A percentile compares a stretch with the other conserved stretches of the same genome.
Conservation (phyloP, 2,888 invertebrate genomes). For the Taphrorychus bicolor region DNA sequence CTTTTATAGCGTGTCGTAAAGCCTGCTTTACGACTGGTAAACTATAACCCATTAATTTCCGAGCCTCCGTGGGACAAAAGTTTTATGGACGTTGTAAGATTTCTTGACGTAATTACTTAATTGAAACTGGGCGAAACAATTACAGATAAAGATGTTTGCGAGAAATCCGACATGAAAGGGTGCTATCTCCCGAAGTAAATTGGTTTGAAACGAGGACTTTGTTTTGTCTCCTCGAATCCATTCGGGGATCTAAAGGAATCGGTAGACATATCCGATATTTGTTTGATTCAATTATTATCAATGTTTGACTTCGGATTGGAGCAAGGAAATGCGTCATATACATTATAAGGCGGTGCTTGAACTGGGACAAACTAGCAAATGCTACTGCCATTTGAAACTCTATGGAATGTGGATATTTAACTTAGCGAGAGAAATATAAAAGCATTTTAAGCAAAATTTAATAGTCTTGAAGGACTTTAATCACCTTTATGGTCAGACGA, state of each 20-base stretch:
- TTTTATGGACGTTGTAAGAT: constrained; percentile 2
- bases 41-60: not conserved
- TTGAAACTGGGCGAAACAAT: not conserved
- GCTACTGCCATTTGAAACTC: too few relatives aligned
- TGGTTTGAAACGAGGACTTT: constrained; percentile 1
- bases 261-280: not conserved
- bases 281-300: too few relatives aligned
- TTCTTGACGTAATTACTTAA: constrained; percentile 6
- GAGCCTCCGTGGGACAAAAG: not conserved
- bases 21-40: not conserved
- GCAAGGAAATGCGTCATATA: too few relatives aligned
- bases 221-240: not conserved
- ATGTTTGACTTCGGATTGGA: too few relatives aligned
- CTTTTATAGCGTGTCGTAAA: not conserved
- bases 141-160: not conserved
- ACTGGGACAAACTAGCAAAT: too few relatives aligned
- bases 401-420: too few relatives aligned
- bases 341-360: too few relatives aligned
- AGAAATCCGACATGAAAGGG: not conserved
- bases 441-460: too few relatives aligned
- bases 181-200: constrained; percentile 1
- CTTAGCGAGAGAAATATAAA: too few relatives aligned
- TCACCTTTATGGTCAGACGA: too few relatives aligned
- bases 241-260: not conserved
- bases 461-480: too few relatives aligned